Conservation (phyloP, 2,797 vertebrate genomes). For the Pitangus sulphuratus region DNA sequence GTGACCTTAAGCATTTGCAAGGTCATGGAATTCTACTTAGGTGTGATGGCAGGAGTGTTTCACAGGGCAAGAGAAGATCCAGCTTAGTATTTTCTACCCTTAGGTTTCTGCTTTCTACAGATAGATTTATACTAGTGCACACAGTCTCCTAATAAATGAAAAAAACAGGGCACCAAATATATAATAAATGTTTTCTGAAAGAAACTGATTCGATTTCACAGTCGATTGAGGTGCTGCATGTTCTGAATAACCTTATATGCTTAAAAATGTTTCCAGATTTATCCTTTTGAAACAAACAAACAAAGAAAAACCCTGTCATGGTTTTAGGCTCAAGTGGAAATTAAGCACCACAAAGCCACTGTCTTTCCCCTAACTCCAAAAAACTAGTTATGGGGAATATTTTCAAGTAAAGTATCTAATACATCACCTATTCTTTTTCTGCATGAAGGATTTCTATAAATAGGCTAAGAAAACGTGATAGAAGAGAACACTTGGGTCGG, state of each 20-base stretch:
- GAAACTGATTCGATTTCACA: background rate
- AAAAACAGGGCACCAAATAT: background rate
- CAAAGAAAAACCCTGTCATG: background rate
- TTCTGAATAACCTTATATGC: background rate
- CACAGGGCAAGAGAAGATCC: background rate
- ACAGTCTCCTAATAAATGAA: background rate
- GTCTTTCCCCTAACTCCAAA: background rate
- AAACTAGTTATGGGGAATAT: background rate
- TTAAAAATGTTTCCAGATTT: background rate
- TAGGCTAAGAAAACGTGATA: background rate
- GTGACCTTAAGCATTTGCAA: background rate
- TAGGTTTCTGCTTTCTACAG: background rate
- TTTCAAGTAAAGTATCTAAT: background rate
- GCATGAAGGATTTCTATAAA: background rate
- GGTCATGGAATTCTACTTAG: background rate
- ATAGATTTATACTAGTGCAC: background rate
- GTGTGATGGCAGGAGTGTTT: background rate
- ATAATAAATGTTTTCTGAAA: background rate
- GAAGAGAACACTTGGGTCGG: no score
- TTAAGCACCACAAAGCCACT: background rate
- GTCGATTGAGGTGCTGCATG: background rate
- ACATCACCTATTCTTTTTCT: background rate
- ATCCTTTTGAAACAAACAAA: background rate
- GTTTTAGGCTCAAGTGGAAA: background rate
- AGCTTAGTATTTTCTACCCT: background rate